Evolutionary conservation across 1,140 invertebrate species (phyloP), one percentile per base, ranked within the genome.

Genomic region (Drosophila nikananu): DNA sequence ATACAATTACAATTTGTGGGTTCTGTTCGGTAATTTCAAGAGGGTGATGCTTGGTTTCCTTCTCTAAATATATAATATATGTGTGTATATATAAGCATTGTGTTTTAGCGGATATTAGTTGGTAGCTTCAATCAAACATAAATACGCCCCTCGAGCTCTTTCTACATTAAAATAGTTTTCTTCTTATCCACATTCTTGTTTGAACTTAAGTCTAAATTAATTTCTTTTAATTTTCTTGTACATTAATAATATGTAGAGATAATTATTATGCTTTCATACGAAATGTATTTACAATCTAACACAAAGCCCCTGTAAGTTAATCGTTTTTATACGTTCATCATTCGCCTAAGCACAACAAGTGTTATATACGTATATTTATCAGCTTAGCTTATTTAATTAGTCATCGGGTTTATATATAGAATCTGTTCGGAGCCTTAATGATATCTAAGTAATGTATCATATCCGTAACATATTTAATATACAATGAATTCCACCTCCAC

Each of bases 281-380:
- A 44, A 62, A 70, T 77, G 19, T 86, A 87, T 87, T 51, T 87
- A 87, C 84, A 87, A 81, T 68, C 84, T 87, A 89, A 89, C 84
- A 90, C 81, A 90, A 55, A 90, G 81, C 86, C 86, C 86, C 86
- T 90, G 86, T 90, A 90, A 86, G 77, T 90, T 39, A 86, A 86
- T 90, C 81, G 63, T 87, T 77, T 70, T 58, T 49, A 74, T 82
- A 55, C 62, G 62, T 68, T 68, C 58, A 58, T 63, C 62, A 65
- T 44, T 57, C 68, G 42, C 35, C 70, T 72, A 71, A 71, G 68
- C 67, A 70, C 70, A 72, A 73, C 54, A 60, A 72, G 25, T 51
- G 44, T 32, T 41, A 70, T 55, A 55, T 55, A 55, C 37, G 8
- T 55, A 37, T 73, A 57, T 72, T 48, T 13, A 51, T 70, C 35